phyloP scores from a whole-genome alignment of 2,797 vertebrate genomes.

The Trematomus bernacchii region DNA sequence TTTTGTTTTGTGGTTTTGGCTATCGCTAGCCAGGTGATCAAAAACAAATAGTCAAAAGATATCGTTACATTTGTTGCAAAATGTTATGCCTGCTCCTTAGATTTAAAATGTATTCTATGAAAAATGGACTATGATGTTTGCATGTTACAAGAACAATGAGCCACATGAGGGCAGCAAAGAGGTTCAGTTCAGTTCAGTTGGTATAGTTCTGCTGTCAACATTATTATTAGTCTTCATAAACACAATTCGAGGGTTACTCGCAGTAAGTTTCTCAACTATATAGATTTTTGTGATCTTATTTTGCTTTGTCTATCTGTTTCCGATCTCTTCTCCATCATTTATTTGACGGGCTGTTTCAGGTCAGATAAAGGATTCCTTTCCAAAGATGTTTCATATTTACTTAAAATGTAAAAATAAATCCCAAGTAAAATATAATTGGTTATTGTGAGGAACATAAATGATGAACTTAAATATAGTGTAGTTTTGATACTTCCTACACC shows the following conservation, averaged over 20 bases:
- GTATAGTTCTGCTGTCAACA: neutral
- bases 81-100: neutral
- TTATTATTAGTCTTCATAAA: neutral
- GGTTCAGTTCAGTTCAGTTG: too few species aligned
- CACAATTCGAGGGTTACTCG: neutral
- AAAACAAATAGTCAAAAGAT: too few species aligned
- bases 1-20: conserved; percentile 17
- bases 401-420: neutral
- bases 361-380: neutral
- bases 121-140: neutral
- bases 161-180: conserved; percentile 52
- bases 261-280: too few species aligned
- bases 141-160: neutral
- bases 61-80: neutral
- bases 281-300: neutral
- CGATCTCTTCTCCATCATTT: neutral
- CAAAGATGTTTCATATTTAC: neutral
- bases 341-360: neutral
- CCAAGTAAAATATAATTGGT: neutral
- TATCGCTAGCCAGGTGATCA: neutral
- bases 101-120: neutral
- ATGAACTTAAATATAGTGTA: neutral
- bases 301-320: neutral
- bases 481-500: too few species aligned
- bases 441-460: neutral